Evolutionary conservation across 2,113 vertebrate species (phyloP).

Genomic region (Ariopsis seemanni): DNA sequence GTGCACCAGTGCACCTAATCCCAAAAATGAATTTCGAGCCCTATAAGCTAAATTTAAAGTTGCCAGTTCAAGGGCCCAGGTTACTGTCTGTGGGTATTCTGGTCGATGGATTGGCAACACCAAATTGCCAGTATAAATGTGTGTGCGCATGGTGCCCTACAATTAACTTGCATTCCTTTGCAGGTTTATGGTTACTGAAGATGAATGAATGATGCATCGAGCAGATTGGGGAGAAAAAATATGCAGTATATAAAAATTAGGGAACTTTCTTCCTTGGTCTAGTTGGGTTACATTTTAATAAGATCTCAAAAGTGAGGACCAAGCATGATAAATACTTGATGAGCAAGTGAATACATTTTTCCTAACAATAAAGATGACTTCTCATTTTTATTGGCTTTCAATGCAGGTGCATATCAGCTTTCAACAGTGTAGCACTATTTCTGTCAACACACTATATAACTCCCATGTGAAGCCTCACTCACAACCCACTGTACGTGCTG

Average conservation of each 20-base stretch:
- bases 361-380: constrained; percentile 12
- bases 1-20: too few species aligned
- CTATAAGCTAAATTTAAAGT: background rate
- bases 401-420: constrained; percentile 31
- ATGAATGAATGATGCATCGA: background rate
- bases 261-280: background rate
- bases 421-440: background rate
- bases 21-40: too few species aligned
- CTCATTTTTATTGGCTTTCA: constrained; percentile 28
- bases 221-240: background rate
- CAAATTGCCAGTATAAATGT: background rate
- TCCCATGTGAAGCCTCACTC: background rate
- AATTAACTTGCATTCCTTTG: background rate
- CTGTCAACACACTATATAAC: constrained; percentile 51
- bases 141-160: background rate
- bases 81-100: background rate
- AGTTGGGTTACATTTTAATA: background rate
- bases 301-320: background rate
- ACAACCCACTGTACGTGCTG: too few species aligned
- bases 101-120: background rate
- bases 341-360: constrained; percentile 12
- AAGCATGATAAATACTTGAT: background rate
- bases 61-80: background rate
- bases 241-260: background rate
- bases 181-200: background rate